These are phyloP conservation scores for Eriocheir sinensis DNA, from an alignment of 1,140 invertebrate species.

Conservation along the genomic window DNA sequence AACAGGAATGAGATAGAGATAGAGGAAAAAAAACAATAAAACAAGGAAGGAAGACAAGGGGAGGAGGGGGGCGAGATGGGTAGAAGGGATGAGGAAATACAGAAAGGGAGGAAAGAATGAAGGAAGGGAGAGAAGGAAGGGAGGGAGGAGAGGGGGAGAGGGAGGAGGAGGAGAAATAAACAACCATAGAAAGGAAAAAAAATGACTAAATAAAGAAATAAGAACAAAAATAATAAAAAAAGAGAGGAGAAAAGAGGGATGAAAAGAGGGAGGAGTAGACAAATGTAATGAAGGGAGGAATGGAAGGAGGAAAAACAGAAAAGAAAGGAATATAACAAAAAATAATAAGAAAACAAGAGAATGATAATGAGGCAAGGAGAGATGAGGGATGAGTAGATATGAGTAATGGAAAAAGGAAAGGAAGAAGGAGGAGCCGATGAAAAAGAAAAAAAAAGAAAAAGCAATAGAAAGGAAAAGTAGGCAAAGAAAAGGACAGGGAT, in stretches of 20 bases:
- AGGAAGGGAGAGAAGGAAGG: not conserved
- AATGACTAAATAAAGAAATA: slow-evolving; percentile 33
- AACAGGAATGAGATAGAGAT: no score
- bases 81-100: not conserved
- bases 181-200: not conserved
- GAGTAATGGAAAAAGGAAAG: not conserved
- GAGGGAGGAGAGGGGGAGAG: not conserved
- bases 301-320: not conserved
- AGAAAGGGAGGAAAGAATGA: not conserved
- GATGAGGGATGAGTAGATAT: not conserved
- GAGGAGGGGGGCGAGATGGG: not conserved
- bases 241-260: not conserved
- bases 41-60: slow-evolving; percentile 19
- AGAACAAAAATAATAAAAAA: no score
- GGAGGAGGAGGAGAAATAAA: not conserved
- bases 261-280: slow-evolving; percentile 20
- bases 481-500: no score
- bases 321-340: no score
- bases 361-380: no score
- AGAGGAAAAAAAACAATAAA: slow-evolving; percentile 42
- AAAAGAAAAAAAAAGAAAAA: no score
- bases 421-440: not conserved
- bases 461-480: no score
- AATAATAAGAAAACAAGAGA: no score
- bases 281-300: no score